Evolutionary conservation across 2,888 invertebrate species (phyloP), one percentile per base, ranked within the genome.

Genomic region (Orchesellides sinensis): DNA sequence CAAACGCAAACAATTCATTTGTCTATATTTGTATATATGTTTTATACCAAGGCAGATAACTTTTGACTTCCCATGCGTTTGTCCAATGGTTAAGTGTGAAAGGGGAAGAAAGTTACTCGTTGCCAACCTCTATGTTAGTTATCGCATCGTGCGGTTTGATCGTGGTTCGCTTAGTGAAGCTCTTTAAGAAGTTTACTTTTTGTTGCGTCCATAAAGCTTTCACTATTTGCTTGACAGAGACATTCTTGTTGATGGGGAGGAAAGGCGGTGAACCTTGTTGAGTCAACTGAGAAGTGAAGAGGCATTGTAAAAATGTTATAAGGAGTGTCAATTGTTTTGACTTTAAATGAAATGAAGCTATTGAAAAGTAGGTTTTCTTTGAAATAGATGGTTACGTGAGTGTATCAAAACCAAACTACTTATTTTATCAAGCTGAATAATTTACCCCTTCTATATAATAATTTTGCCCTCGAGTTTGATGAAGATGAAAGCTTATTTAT

Each of bases 141-240:
- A 63, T 63, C 63, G 63, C 45, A 63, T 40, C 40, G 40, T 63
- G 63, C 23, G 63, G 63, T 63, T 63, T 63, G 40, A 63, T 35
- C 14, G 45, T 40, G 63, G 63, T 63, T 40, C 12, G 45, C 17
- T 27, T 14, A 61, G 10, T n/a, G 3, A 61, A 29, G 29, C 17
- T 32, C 17, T 61, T 17, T 29, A 32, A 61, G 23, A 61, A 32
- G 61, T 61, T 32, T 61, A 5, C 29, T 17, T 40, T 40, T 40
- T 40, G 40, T 40, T 40, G n/a, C 40, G 10, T n/a, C 40, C 40
- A n/a, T n/a, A n/a, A n/a, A n/a, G n/a, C 40, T 40, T 40, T 40
- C 40, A 10, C 40, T n/a, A 14, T n/a, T 52, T 21, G 19, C 6
- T 52, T 52, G 8, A 2, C 52, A 52, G 8, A 52, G 8, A 52